Base-by-base conservation (phyloP, 2,888 invertebrate species). In the Megastigmus dorsalis region DNA sequence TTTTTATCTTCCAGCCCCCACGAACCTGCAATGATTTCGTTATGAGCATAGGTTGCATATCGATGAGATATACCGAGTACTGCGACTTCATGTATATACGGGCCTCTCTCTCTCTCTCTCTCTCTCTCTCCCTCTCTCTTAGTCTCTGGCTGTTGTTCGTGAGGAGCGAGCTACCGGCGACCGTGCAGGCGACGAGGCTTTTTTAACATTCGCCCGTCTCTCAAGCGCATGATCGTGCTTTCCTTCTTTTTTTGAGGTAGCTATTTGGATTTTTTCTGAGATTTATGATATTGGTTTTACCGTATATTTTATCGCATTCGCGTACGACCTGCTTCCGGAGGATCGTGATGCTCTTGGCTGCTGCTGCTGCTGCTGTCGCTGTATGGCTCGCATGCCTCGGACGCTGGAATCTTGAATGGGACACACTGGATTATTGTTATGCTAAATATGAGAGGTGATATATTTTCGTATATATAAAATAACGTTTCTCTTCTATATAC, bases 1-100 rank as follows among this genome's bases (percentile, higher is more conserved):
- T 41, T 13, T 62, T 23, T 36, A 5, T 28, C 36, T 38, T 45
- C n/a, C 7, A 28, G 23, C 43, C 45, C 62, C 38, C 10, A 26
- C 33, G 59, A 55, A 69, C 74, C 69, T 74, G 63, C 68, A 50
- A 74, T 38, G 68, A 69, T 74, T 74, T 74, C 50, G 57, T 68
- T 74, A 74, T 69, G 63, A 69, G 62, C 41, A 26, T 23, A 59
- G 33, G 23, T 23, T 65, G 57, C 57, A 73, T 67, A 66, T 67
- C 66, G 52, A 73, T 52, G 54, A 54, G 62, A 41, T 26, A 68
- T 43, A 33, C 30, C 20, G 23, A 30, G 9, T 20, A 2, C n/a
- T 15, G 5, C 26, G 38, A 26, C n/a, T 13, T 13, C 26, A 5
- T 23, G n/a, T n/a, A n/a, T 48, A 9, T 33, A 13, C 33, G 13